A percentile compares a stretch with the other conserved stretches of the same genome.
Conservation (phyloP, 2,888 invertebrate genomes). For the Dynastes tityus region DNA sequence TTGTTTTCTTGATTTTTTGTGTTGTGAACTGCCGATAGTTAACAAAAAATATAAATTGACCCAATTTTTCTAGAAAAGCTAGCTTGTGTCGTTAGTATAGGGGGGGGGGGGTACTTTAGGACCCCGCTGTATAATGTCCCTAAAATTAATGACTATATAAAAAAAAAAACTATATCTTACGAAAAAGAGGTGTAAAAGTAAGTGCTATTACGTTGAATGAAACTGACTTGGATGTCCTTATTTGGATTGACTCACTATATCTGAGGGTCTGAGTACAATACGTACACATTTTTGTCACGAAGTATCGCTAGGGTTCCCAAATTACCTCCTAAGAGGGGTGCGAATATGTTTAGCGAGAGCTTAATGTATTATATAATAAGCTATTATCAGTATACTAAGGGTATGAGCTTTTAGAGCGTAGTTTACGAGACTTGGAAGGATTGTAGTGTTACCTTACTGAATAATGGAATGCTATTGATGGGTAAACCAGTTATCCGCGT, state of each 20-base stretch:
- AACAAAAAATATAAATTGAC: no score
- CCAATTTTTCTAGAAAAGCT: no score
- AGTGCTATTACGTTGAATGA: neutral
- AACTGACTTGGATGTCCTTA: neutral
- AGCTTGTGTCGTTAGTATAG: no score
- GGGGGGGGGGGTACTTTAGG: no score
- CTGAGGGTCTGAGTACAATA: neutral
- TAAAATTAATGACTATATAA: no score
- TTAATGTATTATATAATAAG: conserved; percentile 59
- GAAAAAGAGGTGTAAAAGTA: no score
- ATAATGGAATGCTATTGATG: conserved; percentile 43
- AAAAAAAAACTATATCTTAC: no score
- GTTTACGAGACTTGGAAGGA: conserved; percentile 34
- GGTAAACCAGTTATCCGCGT: conserved; percentile 37
- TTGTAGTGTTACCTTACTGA: conserved; percentile 42
- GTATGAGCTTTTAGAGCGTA: conserved; percentile 44
- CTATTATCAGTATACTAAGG: conserved; percentile 55
- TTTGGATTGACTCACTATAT: neutral
- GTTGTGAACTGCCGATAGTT: no score
- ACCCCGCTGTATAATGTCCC: no score
- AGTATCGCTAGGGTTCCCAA: conserved; percentile 32
- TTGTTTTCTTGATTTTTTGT: no score
- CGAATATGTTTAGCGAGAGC: conserved; percentile 51
- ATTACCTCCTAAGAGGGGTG: conserved; percentile 46
- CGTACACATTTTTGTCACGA: conserved; percentile 3